Evolutionary conservation across 2,113 vertebrate species (phyloP).

Genomic region (Sminthopsis crassicaudata): DNA sequence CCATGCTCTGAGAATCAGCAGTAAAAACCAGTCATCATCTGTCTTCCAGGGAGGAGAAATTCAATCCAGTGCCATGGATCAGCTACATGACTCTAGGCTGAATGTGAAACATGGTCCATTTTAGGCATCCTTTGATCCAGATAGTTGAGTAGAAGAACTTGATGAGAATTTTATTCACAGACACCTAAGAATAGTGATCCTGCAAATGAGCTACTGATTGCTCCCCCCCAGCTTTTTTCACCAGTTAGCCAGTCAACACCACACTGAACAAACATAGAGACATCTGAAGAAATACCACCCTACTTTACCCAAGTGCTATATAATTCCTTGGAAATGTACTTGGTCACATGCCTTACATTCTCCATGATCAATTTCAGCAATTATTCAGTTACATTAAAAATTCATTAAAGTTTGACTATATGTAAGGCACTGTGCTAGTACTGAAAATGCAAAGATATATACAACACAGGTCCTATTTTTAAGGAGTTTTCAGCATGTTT

Average conservation of each 20-base stretch:
- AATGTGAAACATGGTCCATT: neutral
- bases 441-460: neutral
- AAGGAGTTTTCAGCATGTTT: neutral
- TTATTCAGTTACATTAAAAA: neutral
- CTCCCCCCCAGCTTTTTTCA: neutral
- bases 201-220: neutral
- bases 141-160: neutral
- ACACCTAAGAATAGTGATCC: neutral
- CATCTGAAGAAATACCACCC: neutral
- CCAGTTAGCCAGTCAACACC: neutral
- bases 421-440: neutral
- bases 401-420: neutral
- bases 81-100: neutral
- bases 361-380: neutral
- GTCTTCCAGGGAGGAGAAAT: neutral
- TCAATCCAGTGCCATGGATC: neutral
- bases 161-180: neutral
- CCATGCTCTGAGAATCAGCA: too few relatives aligned
- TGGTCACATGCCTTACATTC: neutral
- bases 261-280: neutral
- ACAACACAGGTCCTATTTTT: neutral
- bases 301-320: neutral
- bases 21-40: neutral
- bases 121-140: neutral
- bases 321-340: neutral